Evolutionary conservation across 2,113 vertebrate genomes (phyloP).

Genomic region (Raja brachyura): DNA sequence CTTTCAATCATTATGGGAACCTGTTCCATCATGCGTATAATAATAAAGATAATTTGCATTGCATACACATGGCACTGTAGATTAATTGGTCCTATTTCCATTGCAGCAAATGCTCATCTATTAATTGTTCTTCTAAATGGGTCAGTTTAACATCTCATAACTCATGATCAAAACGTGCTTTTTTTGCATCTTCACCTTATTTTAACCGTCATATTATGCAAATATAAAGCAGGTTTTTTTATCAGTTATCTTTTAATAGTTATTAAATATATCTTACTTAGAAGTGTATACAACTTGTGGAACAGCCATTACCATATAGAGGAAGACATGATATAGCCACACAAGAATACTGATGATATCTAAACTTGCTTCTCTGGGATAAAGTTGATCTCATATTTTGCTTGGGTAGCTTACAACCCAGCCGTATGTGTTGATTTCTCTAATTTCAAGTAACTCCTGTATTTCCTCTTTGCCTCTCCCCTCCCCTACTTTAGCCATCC

Average conservation of each 20-base stretch:
- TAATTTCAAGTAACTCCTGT: too few species aligned
- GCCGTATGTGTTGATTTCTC: too few species aligned
- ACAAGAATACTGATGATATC: neutral
- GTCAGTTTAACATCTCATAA: constrained; percentile 36
- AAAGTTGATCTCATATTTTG: neutral
- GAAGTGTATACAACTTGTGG: neutral
- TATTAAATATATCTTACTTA: neutral
- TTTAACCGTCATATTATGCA: constrained; percentile 10
- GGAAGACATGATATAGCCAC: neutral
- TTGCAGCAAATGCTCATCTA: constrained; percentile 33
- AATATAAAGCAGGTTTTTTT: neutral
- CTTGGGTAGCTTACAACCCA: too few species aligned
- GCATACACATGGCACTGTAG: constrained; percentile 20
- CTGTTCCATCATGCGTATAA: constrained; percentile 35
- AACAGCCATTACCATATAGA: neutral
- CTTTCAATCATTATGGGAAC: constrained; percentile 26
- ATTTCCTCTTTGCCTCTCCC: too few species aligned
- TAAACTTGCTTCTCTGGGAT: neutral
- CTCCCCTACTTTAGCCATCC: too few species aligned
- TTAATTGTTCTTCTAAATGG: constrained; percentile 36
- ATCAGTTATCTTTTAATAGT: neutral
- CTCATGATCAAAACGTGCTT: neutral
- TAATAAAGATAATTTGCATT: constrained; percentile 37
- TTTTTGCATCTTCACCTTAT: constrained; percentile 1
- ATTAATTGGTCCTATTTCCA: constrained; percentile 35